Conservation (phyloP, 1,140 invertebrate species). For the Teleogryllus occipitalis region DNA sequence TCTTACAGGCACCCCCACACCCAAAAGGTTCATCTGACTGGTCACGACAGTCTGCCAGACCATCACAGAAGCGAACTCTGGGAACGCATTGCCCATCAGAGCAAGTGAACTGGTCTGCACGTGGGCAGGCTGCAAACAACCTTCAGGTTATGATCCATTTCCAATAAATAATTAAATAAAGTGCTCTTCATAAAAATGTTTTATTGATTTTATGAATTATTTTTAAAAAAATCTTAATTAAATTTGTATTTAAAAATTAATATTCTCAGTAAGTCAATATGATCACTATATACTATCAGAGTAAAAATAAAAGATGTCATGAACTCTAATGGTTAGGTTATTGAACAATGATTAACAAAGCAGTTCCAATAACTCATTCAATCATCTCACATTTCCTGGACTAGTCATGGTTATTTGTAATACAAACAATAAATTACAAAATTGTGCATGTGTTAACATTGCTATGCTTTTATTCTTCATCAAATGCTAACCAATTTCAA, state of each 20-base stretch:
- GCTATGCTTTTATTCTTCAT: too few relatives aligned
- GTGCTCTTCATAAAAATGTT: neutral
- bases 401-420: too few relatives aligned
- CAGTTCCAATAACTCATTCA: too few relatives aligned
- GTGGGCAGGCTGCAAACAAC: constrained; percentile 37
- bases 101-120: constrained; percentile 46
- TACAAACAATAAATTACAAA: too few relatives aligned
- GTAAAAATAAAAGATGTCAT: too few relatives aligned
- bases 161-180: neutral
- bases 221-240: neutral
- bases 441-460: too few relatives aligned
- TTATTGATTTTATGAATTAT: neutral
- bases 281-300: too few relatives aligned
- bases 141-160: neutral
- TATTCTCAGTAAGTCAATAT: too few relatives aligned
- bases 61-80: constrained; percentile 52
- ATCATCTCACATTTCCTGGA: too few relatives aligned
- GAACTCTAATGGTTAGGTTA: too few relatives aligned
- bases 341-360: too few relatives aligned
- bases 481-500: too few relatives aligned
- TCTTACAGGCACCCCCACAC: constrained; percentile 45
- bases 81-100: constrained; percentile 52
- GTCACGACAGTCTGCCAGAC: constrained; percentile 52
- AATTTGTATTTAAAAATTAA: neutral
- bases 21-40: constrained; percentile 57